Conservation (phyloP, 2,113 vertebrate species). For the Platysteira castanea region DNA sequence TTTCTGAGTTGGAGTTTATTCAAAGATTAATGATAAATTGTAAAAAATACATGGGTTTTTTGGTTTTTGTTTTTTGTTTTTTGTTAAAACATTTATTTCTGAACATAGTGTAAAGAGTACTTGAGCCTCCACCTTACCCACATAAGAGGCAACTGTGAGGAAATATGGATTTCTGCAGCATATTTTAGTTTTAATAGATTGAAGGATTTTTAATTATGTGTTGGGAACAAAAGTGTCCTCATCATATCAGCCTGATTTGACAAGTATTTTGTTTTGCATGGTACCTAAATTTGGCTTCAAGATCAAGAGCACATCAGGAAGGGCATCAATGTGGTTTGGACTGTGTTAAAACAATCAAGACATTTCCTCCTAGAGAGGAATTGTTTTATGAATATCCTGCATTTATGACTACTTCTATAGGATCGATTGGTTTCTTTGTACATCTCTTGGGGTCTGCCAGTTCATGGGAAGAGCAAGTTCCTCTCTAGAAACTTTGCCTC, state of each 20-base stretch:
- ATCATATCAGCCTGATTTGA: background rate
- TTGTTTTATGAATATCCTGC: background rate
- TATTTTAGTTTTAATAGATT: background rate
- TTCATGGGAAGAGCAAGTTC: background rate
- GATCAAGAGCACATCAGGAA: background rate
- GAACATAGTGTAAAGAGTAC: background rate
- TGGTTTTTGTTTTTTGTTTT: background rate
- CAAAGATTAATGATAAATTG: background rate
- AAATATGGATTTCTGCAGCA: background rate
- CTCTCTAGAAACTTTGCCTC: background rate
- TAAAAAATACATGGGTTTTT: background rate
- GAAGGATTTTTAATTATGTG: background rate
- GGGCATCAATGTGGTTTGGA: background rate
- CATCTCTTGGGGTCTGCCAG: background rate
- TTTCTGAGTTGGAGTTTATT: background rate
- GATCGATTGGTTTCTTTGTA: background rate
- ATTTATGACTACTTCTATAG: background rate
- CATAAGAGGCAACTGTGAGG: background rate
- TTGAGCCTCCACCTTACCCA: background rate
- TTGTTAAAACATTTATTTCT: background rate
- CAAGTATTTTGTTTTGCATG: background rate
- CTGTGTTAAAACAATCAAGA: background rate
- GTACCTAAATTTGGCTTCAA: background rate
- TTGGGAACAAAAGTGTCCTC: background rate
- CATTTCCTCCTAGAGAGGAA: background rate